Conservation (phyloP, 1,140 invertebrate species). For the Drosophila sp. region DNA sequence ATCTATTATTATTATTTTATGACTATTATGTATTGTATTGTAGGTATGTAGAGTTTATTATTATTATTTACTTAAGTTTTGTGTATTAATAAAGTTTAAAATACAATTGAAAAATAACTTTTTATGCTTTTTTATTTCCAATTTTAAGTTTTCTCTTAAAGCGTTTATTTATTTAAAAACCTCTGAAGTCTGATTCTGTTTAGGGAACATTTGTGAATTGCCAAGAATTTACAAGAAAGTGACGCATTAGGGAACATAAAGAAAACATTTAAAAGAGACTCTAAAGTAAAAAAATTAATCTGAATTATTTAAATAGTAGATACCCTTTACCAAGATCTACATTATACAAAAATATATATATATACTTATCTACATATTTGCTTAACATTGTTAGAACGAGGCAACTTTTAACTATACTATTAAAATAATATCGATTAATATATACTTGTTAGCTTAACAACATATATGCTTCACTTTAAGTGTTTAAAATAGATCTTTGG, state of each 20-base stretch:
- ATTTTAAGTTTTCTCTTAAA: slow-evolving; percentile 24
- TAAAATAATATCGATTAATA: too few species aligned
- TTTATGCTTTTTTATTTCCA: slow-evolving; percentile 23
- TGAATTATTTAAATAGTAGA: slow-evolving; percentile 2
- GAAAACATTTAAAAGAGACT: slow-evolving; percentile 1
- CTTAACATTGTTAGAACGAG: not conserved
- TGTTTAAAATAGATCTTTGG: slow-evolving; percentile 24
- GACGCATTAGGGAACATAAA: slow-evolving; percentile 21
- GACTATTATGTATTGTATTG: slow-evolving; percentile 83
- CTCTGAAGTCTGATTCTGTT: slow-evolving; percentile 74
- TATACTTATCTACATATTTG: not conserved
- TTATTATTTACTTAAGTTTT: slow-evolving; percentile 78
- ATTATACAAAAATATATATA: not conserved
- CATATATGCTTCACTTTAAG: not conserved
- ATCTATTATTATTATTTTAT: slow-evolving; percentile 76
- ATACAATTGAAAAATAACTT: slow-evolving; percentile 75
- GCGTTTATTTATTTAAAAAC: slow-evolving; percentile 18
- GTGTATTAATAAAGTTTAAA: slow-evolving; percentile 79
- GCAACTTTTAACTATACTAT: slow-evolving; percentile 3
- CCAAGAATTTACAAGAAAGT: slow-evolving; percentile 32
- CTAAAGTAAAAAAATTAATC: slow-evolving; percentile 7
- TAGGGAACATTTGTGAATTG: slow-evolving; percentile 57
- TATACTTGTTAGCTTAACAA: not conserved
- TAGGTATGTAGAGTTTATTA: slow-evolving; percentile 84
- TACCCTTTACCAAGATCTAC: slow-evolving; percentile 10